phyloP scores from a whole-genome alignment of 2,888 invertebrate species.

The Plutella xylostella region DNA sequence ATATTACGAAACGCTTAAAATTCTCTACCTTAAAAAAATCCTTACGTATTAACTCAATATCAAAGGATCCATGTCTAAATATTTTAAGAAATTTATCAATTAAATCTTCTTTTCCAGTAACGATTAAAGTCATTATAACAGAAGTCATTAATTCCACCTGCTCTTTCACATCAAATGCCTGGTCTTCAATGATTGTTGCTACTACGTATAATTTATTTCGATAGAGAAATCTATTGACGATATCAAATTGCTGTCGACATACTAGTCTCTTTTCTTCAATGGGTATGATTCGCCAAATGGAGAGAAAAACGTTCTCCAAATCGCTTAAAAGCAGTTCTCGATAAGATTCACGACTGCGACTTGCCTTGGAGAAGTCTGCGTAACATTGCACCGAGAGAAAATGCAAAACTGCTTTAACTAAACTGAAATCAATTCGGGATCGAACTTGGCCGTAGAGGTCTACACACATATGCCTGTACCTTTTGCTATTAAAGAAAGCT shows the following conservation, averaged over 20 bases:
- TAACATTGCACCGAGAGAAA: neutral
- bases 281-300: neutral
- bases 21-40: no score
- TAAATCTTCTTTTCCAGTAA: no score
- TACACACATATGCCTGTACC: conserved; percentile 1
- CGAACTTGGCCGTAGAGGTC: neutral
- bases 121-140: no score
- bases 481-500: neutral
- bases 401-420: no score
- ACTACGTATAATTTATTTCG: neutral
- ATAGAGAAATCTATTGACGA: neutral
- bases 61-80: no score
- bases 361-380: neutral
- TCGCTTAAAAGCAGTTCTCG: neutral
- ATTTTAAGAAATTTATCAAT: no score
- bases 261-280: neutral
- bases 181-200: neutral
- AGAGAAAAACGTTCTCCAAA: neutral
- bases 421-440: neutral
- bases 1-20: no score
- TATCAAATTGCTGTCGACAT: neutral
- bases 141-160: no score
- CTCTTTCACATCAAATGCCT: neutral
- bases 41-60: no score
- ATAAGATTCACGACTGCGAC: neutral